Base-by-base conservation (phyloP, 2,888 invertebrate genomes). In the Andrena dorsata region DNA sequence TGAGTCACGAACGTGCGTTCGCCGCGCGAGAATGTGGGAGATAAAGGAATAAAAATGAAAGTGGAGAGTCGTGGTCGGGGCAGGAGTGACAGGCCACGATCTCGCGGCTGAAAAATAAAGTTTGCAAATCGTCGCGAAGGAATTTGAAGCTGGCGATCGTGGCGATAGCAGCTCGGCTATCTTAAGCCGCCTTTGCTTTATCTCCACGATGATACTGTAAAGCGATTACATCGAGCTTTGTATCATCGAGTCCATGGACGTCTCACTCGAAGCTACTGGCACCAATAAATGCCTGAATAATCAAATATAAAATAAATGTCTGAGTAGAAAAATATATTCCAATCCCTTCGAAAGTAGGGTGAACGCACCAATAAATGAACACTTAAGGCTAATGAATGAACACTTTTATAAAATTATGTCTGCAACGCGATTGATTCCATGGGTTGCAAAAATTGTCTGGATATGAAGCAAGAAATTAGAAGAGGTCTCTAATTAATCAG, bases 121-220 rank as follows among this genome's bases (percentile, higher is more conserved):
- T 76, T 81, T 58, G 80, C 71, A 75, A 82, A 20, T 81, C 76
- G 76, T 72, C 81, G 76, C 71, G 13, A 7, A n/a, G 64, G 76
- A 81, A 82, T 82, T 82, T 75, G 41, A 30, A 28, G 20, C 35
- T 71, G 60, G 26, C 66, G 66, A 80, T 82, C 47, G 65, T 26
- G 4, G n/a, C 7, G 81, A 82, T 82, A 80, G 26, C 41, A 41
- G 16, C 32, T 26, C 32, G 6, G 20, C 49, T 49, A 64, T 49
- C 60, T 66, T 51, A 75, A 66, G 69, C 74, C 60, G 53, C 53
- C 49, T 56, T 13, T 6, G 16, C 23, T 41, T 56, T 70, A 47
- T 32, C 70, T 47, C 49, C 47, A 20, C 49, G 56, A 70, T 23
- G 74, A 75, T 66, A 41, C 53, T n/a, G 35, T 13, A 64, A 69